phyloP scores from a whole-genome alignment of 2,888 invertebrate species.

The Epinotia bilunana region DNA sequence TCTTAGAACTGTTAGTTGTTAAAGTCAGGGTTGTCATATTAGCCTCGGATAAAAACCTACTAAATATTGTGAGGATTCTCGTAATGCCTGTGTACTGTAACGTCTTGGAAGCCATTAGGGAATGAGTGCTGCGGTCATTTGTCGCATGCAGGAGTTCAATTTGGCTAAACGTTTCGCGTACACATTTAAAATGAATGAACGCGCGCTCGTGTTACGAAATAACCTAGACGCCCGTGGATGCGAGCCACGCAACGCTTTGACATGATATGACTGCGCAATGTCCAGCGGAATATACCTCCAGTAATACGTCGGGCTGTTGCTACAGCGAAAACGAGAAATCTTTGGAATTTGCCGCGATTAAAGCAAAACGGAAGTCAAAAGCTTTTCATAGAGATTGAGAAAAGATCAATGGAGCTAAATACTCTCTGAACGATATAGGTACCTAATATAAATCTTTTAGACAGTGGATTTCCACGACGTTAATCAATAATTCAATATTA shows the following conservation, averaged over 20 bases:
- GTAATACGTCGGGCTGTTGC: too few species aligned
- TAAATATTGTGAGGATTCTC: not conserved
- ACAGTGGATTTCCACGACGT: too few species aligned
- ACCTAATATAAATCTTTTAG: too few species aligned
- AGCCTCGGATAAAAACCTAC: conserved; percentile 5
- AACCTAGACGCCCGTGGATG: too few species aligned
- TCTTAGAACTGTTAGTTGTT: not conserved
- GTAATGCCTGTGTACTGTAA: conserved; percentile 48
- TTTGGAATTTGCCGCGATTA: not conserved
- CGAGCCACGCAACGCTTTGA: too few species aligned
- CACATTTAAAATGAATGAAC: not conserved
- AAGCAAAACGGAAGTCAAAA: not conserved
- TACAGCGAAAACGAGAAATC: not conserved
- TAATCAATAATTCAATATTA: too few species aligned
- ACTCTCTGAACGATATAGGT: too few species aligned
- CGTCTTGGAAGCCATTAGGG: conserved; percentile 59
- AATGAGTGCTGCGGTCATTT: conserved; percentile 59
- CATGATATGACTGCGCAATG: too few species aligned
- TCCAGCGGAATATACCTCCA: too few species aligned
- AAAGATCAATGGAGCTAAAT: too few species aligned
- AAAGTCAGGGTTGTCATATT: conserved; percentile 15
- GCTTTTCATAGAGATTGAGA: not conserved
- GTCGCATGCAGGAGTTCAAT: conserved; percentile 51
- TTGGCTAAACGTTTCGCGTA: not conserved
- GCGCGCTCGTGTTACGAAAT: not conserved